phyloP scores from a whole-genome alignment of 2,797 vertebrate species.

The Spinus pinus region DNA sequence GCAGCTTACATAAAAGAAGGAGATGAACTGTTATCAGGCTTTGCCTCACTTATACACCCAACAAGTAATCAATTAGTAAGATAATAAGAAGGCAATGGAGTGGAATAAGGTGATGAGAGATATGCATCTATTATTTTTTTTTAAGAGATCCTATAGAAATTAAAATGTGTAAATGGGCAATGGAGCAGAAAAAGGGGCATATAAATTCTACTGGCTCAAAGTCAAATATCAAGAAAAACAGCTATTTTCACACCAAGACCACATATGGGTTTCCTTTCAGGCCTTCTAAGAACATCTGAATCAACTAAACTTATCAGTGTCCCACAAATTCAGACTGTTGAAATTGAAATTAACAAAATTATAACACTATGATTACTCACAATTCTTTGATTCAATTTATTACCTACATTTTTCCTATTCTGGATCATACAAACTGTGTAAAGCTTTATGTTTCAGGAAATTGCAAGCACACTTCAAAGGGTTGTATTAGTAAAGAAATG shows the following conservation, averaged over 20 bases:
- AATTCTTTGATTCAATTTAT: neutral
- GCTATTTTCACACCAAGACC: neutral
- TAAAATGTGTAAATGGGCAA: neutral
- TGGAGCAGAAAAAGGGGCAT: neutral
- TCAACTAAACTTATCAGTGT: neutral
- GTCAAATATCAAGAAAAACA: neutral
- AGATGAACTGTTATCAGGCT: neutral
- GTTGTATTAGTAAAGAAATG: neutral
- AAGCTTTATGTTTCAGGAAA: neutral
- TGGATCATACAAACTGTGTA: neutral
- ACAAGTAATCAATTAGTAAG: conserved; percentile 50
- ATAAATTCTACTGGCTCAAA: neutral
- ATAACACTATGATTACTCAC: rapidly evolving
- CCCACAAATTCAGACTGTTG: neutral
- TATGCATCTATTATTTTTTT: conserved; percentile 1
- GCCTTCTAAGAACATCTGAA: neutral
- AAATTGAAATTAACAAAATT: neutral
- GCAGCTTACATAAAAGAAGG: neutral
- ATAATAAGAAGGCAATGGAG: conserved; percentile 45
- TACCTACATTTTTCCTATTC: neutral
- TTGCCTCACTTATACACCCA: conserved; percentile 15
- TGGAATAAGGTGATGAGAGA: conserved; percentile 20
- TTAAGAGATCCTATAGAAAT: neutral
- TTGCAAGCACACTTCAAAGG: neutral
- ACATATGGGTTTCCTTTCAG: neutral